These are phyloP conservation scores for Helicolenus hilgendorfi DNA, from an alignment of 2,797 vertebrate species.

Conservation along the genomic window DNA sequence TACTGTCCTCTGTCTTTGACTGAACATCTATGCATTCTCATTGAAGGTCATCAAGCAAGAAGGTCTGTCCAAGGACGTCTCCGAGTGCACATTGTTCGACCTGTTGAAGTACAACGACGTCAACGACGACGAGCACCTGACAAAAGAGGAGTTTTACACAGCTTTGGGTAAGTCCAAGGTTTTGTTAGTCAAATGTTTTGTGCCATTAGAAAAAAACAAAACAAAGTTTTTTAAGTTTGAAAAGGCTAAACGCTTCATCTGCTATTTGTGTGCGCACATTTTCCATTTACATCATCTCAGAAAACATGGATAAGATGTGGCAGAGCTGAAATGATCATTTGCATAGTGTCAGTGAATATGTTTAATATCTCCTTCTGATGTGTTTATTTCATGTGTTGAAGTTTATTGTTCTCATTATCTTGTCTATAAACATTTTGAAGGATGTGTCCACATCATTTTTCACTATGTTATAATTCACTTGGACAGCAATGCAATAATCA, in stretches of 20 bases:
- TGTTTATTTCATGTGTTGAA: not conserved
- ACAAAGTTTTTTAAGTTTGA: not conserved
- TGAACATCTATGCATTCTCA: not conserved
- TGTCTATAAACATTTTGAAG: not conserved
- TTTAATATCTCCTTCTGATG: not conserved
- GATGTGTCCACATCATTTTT: not conserved
- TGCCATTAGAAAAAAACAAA: not conserved
- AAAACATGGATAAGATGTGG: not conserved
- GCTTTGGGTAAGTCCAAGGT: constrained; percentile 94
- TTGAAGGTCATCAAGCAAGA: constrained; percentile 95
- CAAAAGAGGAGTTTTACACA: constrained; percentile 95
- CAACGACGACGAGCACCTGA: constrained; percentile 93
- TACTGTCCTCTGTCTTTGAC: not conserved
- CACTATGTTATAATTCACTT: not conserved
- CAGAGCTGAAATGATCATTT: not conserved
- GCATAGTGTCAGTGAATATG: not conserved
- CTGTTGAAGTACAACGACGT: constrained; percentile 96
- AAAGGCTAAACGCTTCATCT: not conserved
- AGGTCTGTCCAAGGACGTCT: constrained; percentile 91
- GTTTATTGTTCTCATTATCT: not conserved
- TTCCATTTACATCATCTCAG: not conserved
- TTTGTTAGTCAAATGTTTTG: not conserved
- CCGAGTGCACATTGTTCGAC: constrained; percentile 95
- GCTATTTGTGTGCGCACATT: not conserved
- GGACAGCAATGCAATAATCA: not conserved